Percentiles rank a stretch among this genome's conserved stretches.
Conservation (phyloP, 2,113 vertebrate species). For the Mus musculus region DNA sequence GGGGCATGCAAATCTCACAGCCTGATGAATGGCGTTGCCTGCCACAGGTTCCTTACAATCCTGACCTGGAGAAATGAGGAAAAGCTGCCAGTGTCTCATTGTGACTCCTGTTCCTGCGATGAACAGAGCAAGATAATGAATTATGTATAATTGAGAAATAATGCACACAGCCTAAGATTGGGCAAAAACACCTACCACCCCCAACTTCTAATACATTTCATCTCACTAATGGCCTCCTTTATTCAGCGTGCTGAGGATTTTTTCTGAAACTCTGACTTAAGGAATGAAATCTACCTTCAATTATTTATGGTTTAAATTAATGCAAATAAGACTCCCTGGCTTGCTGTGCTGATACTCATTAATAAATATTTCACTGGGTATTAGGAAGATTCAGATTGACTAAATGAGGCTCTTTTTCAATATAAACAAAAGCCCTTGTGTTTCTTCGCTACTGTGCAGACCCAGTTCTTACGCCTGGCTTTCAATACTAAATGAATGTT, state of each 20-base stretch:
- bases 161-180: background rate
- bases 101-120: background rate
- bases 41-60: background rate
- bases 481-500: conserved; percentile 70
- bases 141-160: conserved; percentile 20
- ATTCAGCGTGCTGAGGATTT: background rate
- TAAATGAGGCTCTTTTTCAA: conserved; percentile 72
- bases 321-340: conserved; percentile 75
- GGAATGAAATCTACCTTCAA: conserved; percentile 73
- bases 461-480: conserved; percentile 42
- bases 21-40: background rate
- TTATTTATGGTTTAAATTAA: conserved; percentile 70
- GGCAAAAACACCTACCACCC: background rate
- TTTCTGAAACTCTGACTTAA: conserved; percentile 57
- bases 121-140: conserved; percentile 28
- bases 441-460: background rate
- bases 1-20: background rate
- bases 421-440: conserved; percentile 74
- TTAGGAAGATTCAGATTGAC: conserved; percentile 69
- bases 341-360: conserved; percentile 62
- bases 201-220: background rate
- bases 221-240: conserved; percentile 37
- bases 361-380: conserved; percentile 77
- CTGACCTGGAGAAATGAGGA: conserved; percentile 29
- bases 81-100: background rate